These are phyloP conservation scores for Acinonyx jubatus DNA, from an alignment of 2,113 vertebrate species.

Conservation along the genomic window DNA sequence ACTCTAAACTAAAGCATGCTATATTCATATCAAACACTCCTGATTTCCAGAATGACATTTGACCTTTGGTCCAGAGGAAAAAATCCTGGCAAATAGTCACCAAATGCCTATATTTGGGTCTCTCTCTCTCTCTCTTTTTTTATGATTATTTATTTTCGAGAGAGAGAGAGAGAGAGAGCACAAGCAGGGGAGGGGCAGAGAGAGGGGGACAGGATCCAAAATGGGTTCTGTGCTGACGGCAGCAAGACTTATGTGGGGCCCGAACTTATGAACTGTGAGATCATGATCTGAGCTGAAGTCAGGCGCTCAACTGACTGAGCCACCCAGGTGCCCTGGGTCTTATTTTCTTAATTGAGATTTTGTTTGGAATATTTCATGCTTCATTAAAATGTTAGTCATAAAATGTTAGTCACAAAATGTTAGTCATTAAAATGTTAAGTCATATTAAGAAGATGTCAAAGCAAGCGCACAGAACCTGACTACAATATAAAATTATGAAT, in stretches of 20 bases:
- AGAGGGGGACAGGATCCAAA: too few species aligned
- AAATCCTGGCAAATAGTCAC: background rate
- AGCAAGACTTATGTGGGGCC: too few species aligned
- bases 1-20: background rate
- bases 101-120: background rate
- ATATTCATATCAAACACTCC: background rate
- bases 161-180: too few species aligned
- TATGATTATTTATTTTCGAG: too few species aligned
- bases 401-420: too few species aligned
- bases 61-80: background rate
- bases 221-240: too few species aligned
- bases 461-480: background rate
- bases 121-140: too few species aligned
- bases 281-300: too few species aligned
- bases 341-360: background rate
- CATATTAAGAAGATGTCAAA: background rate
- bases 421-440: background rate
- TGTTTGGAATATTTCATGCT: background rate
- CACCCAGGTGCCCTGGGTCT: background rate
- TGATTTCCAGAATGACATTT: constrained; percentile 1
- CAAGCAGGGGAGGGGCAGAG: too few species aligned
- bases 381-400: background rate
- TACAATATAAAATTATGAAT: background rate
- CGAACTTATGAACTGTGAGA: too few species aligned
- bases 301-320: too few species aligned